phyloP scores from a whole-genome alignment of 2,888 invertebrate species.

The Drepanosiphum platanoidis region DNA sequence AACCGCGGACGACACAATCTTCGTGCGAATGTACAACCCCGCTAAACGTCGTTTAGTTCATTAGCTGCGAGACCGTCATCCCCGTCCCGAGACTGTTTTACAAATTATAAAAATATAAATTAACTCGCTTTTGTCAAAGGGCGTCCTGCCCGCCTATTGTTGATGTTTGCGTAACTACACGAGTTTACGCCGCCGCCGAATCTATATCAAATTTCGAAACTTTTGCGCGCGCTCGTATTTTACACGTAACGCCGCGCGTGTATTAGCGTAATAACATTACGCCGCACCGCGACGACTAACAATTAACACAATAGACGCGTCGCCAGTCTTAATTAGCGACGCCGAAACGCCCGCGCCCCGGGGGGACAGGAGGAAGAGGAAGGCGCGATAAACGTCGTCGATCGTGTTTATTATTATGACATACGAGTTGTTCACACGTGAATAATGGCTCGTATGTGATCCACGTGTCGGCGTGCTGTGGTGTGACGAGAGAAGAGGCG shows the following conservation, averaged over 20 bases:
- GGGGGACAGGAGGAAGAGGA: too few species aligned
- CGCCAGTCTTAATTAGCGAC: neutral
- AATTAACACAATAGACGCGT: neutral
- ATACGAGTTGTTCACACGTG: neutral
- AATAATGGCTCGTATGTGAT: neutral
- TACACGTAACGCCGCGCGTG: too few species aligned
- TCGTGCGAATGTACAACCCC: neutral
- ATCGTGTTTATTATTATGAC: neutral
- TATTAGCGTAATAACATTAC: too few species aligned
- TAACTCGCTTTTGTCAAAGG: neutral
- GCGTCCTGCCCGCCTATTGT: constrained; percentile 1
- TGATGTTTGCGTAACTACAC: constrained; percentile 3
- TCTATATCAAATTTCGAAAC: constrained; percentile 26
- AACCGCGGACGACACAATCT: neutral
- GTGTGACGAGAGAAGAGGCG: neutral
- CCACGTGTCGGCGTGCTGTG: neutral
- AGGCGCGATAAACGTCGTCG: neutral
- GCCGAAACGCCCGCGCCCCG: neutral
- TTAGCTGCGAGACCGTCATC: neutral
- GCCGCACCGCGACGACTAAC: too few species aligned
- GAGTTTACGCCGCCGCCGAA: neutral
- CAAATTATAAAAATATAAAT: constrained; percentile 23
- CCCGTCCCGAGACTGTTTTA: neutral
- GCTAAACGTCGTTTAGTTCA: neutral
- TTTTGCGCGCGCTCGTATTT: neutral